These are phyloP conservation scores for Marasmarcha lunaedactyla DNA, from an alignment of 2,888 invertebrate species.

Conservation along the genomic window DNA sequence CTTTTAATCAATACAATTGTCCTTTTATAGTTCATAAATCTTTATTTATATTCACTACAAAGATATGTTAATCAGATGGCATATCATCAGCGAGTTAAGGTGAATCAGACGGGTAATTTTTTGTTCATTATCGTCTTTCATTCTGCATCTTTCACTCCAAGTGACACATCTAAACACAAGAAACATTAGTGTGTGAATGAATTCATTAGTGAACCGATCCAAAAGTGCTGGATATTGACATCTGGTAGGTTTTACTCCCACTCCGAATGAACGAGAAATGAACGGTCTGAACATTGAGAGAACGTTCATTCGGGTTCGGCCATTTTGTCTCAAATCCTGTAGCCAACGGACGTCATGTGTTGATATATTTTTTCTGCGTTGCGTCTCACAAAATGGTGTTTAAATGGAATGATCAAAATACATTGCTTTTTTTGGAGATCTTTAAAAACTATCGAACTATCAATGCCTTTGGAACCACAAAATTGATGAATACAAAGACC, in stretches of 20 bases:
- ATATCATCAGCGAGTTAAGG: too few species aligned
- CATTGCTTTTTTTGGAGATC: constrained; percentile 15
- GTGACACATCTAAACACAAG: neutral
- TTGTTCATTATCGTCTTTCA: constrained; percentile 2
- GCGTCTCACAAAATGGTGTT: constrained; percentile 15
- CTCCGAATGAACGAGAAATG: constrained; percentile 16
- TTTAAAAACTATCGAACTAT: constrained; percentile 12
- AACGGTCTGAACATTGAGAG: constrained; percentile 15
- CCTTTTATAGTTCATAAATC: too few species aligned
- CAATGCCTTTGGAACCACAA: constrained; percentile 17
- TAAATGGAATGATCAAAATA: constrained; percentile 16
- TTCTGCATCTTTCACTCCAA: neutral
- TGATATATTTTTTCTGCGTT: constrained; percentile 1
- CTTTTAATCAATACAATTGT: too few species aligned
- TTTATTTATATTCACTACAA: too few species aligned
- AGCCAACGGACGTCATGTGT: constrained; percentile 12
- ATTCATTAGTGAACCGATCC: too few species aligned
- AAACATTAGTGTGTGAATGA: too few species aligned
- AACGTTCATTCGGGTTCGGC: constrained; percentile 17
- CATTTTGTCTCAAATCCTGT: constrained; percentile 13
- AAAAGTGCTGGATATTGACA: constrained; percentile 9
- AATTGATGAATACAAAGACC: constrained; percentile 16
- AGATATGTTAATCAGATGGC: too few species aligned
- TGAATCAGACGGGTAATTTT: constrained; percentile 1
- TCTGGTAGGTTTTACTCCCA: constrained; percentile 15